These are phyloP conservation scores for Narcine bancroftii DNA, from an alignment of 2,113 vertebrate species.

Conservation along the genomic window DNA sequence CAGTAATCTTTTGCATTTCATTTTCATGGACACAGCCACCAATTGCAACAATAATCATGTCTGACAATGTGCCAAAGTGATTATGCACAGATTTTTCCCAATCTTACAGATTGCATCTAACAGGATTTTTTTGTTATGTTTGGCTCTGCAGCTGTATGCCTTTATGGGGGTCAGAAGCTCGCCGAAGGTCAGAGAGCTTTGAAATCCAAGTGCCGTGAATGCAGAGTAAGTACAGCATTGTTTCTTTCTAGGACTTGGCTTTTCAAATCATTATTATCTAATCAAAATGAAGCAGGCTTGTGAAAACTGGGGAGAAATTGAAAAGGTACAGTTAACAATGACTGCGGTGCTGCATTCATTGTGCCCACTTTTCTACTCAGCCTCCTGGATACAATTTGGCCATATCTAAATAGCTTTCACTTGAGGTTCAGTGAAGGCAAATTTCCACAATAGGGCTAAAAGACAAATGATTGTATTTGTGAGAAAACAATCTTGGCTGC, in stretches of 20 bases:
- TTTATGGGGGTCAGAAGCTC: conserved; percentile 72
- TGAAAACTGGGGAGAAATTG: background rate
- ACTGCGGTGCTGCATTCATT: background rate
- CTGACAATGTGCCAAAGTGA: background rate
- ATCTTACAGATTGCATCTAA: background rate
- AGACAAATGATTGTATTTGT: background rate
- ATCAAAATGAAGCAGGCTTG: background rate
- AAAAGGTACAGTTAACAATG: background rate
- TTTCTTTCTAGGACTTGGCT: background rate
- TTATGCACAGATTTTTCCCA: background rate
- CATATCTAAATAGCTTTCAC: background rate
- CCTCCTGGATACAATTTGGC: background rate
- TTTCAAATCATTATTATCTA: no score
- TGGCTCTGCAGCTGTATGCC: conserved; percentile 70
- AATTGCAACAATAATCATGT: background rate
- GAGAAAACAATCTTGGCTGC: background rate
- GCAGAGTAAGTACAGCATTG: conserved; percentile 65
- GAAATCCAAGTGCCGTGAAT: conserved; percentile 78
- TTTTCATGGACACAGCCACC: background rate
- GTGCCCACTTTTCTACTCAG: background rate
- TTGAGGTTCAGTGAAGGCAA: no score
- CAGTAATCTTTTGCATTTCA: background rate
- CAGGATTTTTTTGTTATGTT: conserved; percentile 36
- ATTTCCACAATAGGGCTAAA: background rate
- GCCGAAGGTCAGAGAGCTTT: conserved; percentile 77